phyloP scores from a whole-genome alignment of 2,797 vertebrate species.

The Protonibea diacanthus region DNA sequence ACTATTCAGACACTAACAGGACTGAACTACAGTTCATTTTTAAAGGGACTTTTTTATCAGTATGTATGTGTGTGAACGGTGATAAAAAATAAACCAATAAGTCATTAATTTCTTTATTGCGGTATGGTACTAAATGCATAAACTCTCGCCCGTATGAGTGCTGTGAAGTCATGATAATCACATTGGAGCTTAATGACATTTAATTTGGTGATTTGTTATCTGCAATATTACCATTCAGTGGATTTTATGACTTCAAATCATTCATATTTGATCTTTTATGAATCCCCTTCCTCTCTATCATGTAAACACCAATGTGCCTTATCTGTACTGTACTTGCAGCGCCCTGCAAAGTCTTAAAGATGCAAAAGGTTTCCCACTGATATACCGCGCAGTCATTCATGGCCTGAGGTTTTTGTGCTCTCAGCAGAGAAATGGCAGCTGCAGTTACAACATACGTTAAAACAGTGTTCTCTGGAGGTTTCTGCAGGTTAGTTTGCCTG shows the following conservation, averaged over 20 bases:
- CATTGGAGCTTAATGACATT: not conserved
- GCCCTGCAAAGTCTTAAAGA: not conserved
- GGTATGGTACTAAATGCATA: not conserved
- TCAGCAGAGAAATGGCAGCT: slow-evolving; percentile 51
- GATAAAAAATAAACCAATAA: slow-evolving; percentile 14
- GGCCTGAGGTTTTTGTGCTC: not conserved
- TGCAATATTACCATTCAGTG: not conserved
- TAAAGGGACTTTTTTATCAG: slow-evolving; percentile 27
- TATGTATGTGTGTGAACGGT: slow-evolving; percentile 16
- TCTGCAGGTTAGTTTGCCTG: slow-evolving; percentile 24
- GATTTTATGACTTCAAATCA: slow-evolving; percentile 15
- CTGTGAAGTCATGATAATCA: slow-evolving; percentile 14
- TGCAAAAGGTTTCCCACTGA: not conserved
- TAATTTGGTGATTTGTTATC: slow-evolving; percentile 6
- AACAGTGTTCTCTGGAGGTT: slow-evolving; percentile 54
- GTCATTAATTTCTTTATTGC: slow-evolving; percentile 26
- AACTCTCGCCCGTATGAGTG: slow-evolving; percentile 7
- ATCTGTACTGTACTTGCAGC: not conserved
- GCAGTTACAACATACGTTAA: slow-evolving; percentile 29
- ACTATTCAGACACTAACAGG: slow-evolving; percentile 43
- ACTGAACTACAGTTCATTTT: slow-evolving; percentile 39
- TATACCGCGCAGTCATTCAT: slow-evolving; percentile 1
- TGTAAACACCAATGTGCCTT: slow-evolving; percentile 46
- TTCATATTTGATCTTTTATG: slow-evolving; percentile 9
- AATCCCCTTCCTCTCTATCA: not conserved